Evolutionary conservation across 23 tunicate species (phyloP).

Genomic region (Ascidia mentula): DNA sequence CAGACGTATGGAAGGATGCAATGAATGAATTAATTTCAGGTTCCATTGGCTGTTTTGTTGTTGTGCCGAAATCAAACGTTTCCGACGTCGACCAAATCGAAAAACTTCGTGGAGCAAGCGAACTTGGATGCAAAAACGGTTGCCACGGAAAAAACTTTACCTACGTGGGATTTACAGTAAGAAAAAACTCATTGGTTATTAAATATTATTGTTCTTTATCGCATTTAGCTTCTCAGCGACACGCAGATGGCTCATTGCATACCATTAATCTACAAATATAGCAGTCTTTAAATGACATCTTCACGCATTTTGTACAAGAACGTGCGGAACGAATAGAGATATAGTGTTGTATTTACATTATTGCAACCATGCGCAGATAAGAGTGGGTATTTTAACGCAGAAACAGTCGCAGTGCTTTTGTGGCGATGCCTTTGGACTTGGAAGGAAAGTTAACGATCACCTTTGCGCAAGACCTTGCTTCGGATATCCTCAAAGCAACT

Average conservation of each 20-base stretch:
- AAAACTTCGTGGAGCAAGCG: background rate
- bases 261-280: too few species aligned
- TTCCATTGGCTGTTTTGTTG: background rate
- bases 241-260: too few species aligned
- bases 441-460: background rate
- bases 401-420: background rate
- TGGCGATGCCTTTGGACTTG: background rate
- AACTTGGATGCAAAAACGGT: background rate
- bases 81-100: background rate
- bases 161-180: background rate
- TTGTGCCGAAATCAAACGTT: background rate
- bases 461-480: background rate
- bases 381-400: too few species aligned
- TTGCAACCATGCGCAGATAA: too few species aligned
- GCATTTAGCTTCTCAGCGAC: too few species aligned
- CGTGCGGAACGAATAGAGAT: too few species aligned
- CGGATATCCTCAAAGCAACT: background rate
- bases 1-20: too few species aligned
- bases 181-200: background rate
- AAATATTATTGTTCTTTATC: too few species aligned
- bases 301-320: too few species aligned
- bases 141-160: background rate
- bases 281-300: too few species aligned
- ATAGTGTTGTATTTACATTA: too few species aligned
- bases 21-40: too few species aligned